These are phyloP conservation scores for Eupithecia tripunctaria DNA, from an alignment of 2,888 invertebrate species.

Conservation along the genomic window DNA sequence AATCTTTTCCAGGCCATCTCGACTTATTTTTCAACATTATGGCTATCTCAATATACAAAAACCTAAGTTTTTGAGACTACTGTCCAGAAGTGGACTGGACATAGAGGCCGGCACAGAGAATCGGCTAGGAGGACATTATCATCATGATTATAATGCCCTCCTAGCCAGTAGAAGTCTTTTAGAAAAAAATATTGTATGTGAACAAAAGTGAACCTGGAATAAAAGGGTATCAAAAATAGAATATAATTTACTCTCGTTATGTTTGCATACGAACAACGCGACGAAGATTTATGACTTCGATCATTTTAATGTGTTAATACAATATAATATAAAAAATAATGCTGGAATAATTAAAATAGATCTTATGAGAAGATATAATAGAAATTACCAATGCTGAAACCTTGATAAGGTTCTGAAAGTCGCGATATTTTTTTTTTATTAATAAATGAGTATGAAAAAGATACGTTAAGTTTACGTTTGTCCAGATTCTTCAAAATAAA, in stretches of 20 bases:
- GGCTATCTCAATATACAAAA: neutral
- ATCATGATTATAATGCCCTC: neutral
- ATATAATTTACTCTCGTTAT: neutral
- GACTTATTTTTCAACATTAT: neutral
- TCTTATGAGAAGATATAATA: no score
- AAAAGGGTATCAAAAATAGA: neutral
- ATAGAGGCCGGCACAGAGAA: neutral
- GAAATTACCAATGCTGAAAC: no score
- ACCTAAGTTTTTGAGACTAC: neutral
- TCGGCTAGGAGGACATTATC: no score
- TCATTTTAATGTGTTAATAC: no score
- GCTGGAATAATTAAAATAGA: no score
- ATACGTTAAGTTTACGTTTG: neutral
- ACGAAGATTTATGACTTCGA: no score
- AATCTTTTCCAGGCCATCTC: neutral
- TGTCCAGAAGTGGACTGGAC: neutral
- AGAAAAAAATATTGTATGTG: neutral
- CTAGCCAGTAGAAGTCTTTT: no score
- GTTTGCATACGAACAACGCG: neutral
- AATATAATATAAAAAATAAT: no score
- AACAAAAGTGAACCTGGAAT: neutral
- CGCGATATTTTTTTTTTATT: no score
- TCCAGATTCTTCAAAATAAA: neutral
- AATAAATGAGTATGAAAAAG: no score
- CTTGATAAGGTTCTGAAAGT: no score